These are phyloP conservation scores for Ovibos moschatus DNA, from an alignment of 2,113 vertebrate genomes.

Conservation along the genomic window DNA sequence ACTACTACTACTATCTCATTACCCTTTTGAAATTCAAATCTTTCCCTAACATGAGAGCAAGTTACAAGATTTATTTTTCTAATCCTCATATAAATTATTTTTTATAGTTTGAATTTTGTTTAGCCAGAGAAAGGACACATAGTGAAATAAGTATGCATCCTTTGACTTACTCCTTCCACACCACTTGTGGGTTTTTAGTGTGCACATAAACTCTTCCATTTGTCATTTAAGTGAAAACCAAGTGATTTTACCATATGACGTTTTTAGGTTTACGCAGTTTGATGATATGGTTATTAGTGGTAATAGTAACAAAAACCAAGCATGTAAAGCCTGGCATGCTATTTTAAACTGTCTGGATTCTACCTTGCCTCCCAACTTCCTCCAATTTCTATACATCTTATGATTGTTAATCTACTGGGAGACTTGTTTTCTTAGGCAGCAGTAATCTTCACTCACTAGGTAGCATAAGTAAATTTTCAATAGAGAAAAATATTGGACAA, in stretches of 20 bases:
- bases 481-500: not conserved
- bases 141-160: not conserved
- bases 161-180: not conserved
- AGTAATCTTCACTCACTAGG: not conserved
- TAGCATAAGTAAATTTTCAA: not conserved
- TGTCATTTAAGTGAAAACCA: constrained; percentile 44
- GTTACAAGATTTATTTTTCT: not conserved
- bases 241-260: constrained; percentile 44
- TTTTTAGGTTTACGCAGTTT: constrained; percentile 43
- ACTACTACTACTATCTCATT: not conserved
- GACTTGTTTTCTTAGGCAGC: not conserved
- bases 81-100: not conserved
- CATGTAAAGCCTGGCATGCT: not conserved
- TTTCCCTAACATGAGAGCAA: not conserved
- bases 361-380: too few relatives aligned
- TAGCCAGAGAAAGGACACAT: not conserved
- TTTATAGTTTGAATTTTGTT: not conserved
- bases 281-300: constrained; percentile 46
- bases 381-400: not conserved
- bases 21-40: not conserved
- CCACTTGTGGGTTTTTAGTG: not conserved
- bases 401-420: not conserved
- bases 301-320: constrained; percentile 25
- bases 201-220: constrained; percentile 23
- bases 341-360: not conserved